Conservation (phyloP, 2,888 invertebrate species). For the Leptopterna dolabrata region DNA sequence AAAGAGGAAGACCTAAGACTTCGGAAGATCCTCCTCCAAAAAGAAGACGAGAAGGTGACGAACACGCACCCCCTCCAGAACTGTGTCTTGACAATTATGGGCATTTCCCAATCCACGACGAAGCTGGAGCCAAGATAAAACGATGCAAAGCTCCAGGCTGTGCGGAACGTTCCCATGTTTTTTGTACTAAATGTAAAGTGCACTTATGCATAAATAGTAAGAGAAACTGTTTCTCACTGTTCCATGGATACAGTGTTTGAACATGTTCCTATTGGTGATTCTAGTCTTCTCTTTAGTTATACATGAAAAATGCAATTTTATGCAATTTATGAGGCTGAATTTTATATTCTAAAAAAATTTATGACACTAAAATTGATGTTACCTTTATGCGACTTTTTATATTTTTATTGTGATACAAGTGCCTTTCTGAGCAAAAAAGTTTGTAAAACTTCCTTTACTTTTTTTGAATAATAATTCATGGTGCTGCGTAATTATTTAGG, state of each 20-base stretch:
- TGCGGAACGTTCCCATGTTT: not conserved
- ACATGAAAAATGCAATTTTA: no score
- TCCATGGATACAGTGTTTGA: not conserved
- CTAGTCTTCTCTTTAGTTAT: no score
- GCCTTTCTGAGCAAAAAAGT: no score
- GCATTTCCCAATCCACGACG: not conserved
- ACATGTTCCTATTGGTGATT: no score
- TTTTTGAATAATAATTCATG: no score
- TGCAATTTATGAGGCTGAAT: no score
- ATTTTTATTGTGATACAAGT: no score
- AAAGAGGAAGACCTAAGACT: constrained; percentile 19
- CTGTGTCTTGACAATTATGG: not conserved
- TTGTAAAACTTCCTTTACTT: no score
- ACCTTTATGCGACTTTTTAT: no score
- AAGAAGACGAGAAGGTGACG: not conserved
- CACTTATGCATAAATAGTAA: constrained; percentile 18
- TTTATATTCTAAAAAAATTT: no score
- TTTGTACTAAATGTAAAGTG: constrained; percentile 30
- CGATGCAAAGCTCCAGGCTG: constrained; percentile 14
- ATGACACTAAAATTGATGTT: no score
- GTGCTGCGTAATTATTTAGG: no score
- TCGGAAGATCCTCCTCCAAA: not conserved
- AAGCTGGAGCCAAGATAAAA: not conserved
- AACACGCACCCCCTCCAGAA: not conserved
- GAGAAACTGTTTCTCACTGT: not conserved